A percentile compares a stretch with the other conserved stretches of the same genome.
phyloP scores from a whole-genome alignment of 2,888 invertebrate genomes.

The Zootermopsis nevadensis region DNA sequence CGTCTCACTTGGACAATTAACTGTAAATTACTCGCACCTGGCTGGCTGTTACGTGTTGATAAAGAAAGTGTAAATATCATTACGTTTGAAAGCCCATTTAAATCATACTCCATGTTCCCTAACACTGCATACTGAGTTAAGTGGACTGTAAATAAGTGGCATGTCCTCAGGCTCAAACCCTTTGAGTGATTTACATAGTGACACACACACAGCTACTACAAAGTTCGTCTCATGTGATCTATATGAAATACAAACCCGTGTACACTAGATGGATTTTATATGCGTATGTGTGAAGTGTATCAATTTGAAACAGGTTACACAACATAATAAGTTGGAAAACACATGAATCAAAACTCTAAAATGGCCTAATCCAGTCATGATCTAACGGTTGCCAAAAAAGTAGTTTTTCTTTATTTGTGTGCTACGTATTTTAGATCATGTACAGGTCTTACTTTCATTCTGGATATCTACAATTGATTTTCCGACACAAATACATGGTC shows the following conservation, averaged over 20 bases:
- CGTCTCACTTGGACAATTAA: too few species aligned
- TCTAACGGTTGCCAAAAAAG: not conserved
- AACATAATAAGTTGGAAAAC: not conserved
- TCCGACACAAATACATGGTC: not conserved
- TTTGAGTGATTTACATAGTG: not conserved
- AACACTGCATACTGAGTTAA: not conserved
- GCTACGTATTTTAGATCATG: not conserved
- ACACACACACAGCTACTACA: not conserved
- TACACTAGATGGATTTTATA: not conserved
- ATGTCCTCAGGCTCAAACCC: not conserved
- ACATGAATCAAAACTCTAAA: not conserved
- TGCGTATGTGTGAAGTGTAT: not conserved
- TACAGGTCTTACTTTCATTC: not conserved
- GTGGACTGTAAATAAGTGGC: not conserved
- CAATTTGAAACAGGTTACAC: not conserved
- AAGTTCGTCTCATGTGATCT: not conserved
- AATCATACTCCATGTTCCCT: not conserved
- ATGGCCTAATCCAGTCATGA: not conserved
- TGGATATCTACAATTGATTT: not conserved
- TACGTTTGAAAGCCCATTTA: not conserved
- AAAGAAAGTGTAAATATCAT: not conserved
- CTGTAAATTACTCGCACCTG: not conserved
- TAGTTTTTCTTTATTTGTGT: not conserved
- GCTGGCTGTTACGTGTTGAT: not conserved
- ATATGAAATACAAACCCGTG: not conserved